Base-by-base conservation (phyloP, 92 coral and sea anemone genomes). In the Phenganax stokvisi region DNA sequence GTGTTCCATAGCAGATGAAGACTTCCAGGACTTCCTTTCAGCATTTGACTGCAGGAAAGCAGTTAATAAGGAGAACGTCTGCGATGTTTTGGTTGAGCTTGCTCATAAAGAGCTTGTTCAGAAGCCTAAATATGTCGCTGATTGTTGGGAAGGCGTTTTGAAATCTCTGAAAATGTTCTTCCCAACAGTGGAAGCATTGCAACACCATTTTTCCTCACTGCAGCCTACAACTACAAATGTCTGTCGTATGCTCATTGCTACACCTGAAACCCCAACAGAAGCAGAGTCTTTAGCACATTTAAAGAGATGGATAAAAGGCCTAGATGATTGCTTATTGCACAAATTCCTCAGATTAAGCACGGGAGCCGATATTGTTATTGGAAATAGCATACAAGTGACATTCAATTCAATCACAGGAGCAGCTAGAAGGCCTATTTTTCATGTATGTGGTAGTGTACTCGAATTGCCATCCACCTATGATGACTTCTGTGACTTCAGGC, bases 41-140 rank as follows among this genome's bases (percentile, higher is more conserved):
- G 64, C 57, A 17, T 81, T 81, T 58, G 85, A 85, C 65, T 85
- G 88, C 75, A 85, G 71, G 75, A 76, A 63, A 12, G n/a, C 65
- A 2, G 82, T 75, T 25, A 58, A 25, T 10, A 56, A 83, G 12
- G 80, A 72, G 9, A 83, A 83, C 44, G 25, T 83, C 28, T 15
- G 62, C 17, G 75, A 76, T 47, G 44, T 62, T 51, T 31, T 83
- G 31, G 13, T n/a, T 44, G 83, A 37, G 5, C 47, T 37, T 37
- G 47, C 47, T 1, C 47, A 37, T 5, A 37, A 37, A 5, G 47
- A 83, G 58, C 31, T 83, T n/a, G 76, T 75, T 12, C 86, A 83
- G 58, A 83, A 83, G 54, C 81, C 74, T 37, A 20, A 83, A 83
- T 63, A 74, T 72, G 83, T 83, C 28, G 86, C 69, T 6, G 83